phyloP scores from a whole-genome alignment of 2,888 invertebrate species.

The Tortricodes alternella region DNA sequence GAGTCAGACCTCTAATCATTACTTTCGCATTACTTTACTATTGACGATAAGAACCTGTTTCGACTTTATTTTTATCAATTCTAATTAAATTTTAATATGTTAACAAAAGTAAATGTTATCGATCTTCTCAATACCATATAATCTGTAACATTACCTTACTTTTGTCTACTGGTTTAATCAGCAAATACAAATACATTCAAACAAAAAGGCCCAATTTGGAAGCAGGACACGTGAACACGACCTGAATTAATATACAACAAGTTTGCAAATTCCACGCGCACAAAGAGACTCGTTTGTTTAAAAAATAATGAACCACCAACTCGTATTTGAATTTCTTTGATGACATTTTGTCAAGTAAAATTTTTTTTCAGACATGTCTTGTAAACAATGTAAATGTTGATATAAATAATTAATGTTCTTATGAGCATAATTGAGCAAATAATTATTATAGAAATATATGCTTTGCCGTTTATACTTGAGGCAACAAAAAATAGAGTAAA shows the following conservation, averaged over 20 bases:
- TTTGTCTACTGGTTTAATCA: background rate
- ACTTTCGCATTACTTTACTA: too few species aligned
- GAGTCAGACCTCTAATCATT: too few species aligned
- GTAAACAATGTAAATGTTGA: slow-evolving; percentile 4
- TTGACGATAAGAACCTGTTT: too few species aligned
- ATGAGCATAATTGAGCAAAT: background rate
- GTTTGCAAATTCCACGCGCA: slow-evolving; percentile 19
- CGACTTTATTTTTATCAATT: too few species aligned
- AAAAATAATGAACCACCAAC: slow-evolving; percentile 28
- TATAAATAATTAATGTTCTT: background rate
- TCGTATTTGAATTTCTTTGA: slow-evolving; percentile 29
- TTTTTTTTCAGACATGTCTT: background rate
- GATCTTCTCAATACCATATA: background rate
- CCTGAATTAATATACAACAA: slow-evolving; percentile 21
- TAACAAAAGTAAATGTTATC: background rate
- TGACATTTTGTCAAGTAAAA: slow-evolving; percentile 20
- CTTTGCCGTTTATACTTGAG: too few species aligned
- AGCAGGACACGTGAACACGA: slow-evolving; percentile 15
- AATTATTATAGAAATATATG: too few species aligned
- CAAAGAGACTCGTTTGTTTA: slow-evolving; percentile 27
- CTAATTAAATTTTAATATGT: too few species aligned
- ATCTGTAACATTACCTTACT: background rate
- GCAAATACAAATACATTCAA: slow-evolving; percentile 4
- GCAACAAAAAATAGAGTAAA: too few species aligned
- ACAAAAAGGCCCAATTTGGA: slow-evolving; percentile 5